phyloP scores from a whole-genome alignment of 2,797 vertebrate genomes.

The Nyctalus aviator region DNA sequence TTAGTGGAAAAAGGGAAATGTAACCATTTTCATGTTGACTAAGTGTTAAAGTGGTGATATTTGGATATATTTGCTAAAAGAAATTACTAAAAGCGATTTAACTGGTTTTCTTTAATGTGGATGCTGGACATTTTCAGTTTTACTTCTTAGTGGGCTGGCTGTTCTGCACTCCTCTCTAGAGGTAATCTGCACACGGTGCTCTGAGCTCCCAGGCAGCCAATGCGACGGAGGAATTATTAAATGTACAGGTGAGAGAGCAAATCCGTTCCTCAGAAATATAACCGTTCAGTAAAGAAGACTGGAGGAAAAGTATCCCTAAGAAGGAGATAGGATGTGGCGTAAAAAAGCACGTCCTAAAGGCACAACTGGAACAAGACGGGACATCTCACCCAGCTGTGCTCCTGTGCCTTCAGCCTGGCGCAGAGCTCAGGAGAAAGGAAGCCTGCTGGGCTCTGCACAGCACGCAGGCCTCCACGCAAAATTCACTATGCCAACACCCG shows the following conservation, averaged over 20 bases:
- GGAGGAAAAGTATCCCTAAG: neutral
- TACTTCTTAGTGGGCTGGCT: neutral
- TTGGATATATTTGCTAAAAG: neutral
- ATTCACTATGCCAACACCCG: rapidly evolving
- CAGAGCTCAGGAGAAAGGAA: neutral
- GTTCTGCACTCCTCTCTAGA: neutral
- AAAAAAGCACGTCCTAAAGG: neutral
- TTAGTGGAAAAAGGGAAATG: neutral
- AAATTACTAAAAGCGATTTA: neutral
- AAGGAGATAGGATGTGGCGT: neutral
- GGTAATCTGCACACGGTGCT: neutral
- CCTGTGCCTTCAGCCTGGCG: rapidly evolving
- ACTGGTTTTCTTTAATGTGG: neutral
- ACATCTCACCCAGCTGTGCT: too few species aligned
- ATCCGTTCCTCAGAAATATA: neutral
- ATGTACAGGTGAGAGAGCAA: neutral
- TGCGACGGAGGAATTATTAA: neutral
- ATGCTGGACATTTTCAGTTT: neutral
- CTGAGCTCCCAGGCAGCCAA: neutral
- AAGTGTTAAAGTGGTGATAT: neutral
- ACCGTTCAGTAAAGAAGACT: neutral
- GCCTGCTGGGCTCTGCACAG: too few species aligned
- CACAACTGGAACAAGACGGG: neutral
- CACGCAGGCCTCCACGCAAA: neutral
- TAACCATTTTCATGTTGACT: neutral